Evolutionary conservation across 2,113 vertebrate genomes (phyloP).

Genomic region (Indicator maculatus): DNA sequence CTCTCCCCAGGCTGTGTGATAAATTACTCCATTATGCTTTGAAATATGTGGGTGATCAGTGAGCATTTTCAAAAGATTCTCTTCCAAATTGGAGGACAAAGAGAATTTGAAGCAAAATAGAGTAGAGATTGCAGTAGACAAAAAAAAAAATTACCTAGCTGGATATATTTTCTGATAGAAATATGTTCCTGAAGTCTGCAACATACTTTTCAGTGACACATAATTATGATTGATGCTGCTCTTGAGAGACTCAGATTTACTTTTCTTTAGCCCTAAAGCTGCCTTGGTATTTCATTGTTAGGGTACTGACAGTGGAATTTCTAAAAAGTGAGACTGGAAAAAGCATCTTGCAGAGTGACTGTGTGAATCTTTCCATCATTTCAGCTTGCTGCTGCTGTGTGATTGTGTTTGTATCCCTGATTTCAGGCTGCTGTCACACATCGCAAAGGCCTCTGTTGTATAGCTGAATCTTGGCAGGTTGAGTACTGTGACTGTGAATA

Average conservation of each 20-base stretch:
- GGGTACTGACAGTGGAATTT: slow-evolving; percentile 22
- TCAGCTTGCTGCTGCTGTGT: background rate
- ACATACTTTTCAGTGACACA: background rate
- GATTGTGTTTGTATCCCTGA: slow-evolving; percentile 21
- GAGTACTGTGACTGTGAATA: slow-evolving; percentile 69
- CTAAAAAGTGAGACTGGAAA: background rate
- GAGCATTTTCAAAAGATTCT: background rate
- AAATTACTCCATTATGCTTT: slow-evolving; percentile 16
- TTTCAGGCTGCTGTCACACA: slow-evolving; percentile 29
- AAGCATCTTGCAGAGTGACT: background rate
- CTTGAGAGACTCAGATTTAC: background rate
- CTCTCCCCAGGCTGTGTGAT: background rate
- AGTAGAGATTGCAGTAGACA: background rate
- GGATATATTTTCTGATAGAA: slow-evolving; percentile 27
- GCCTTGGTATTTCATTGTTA: slow-evolving; percentile 8
- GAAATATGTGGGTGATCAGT: slow-evolving; percentile 1
- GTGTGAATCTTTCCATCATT: background rate
- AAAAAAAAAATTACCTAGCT: background rate
- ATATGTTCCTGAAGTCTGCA: background rate
- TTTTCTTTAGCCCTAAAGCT: background rate
- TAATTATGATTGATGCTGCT: slow-evolving; percentile 13
- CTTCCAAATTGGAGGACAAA: background rate
- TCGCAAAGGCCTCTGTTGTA: background rate
- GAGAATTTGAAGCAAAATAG: slow-evolving; percentile 22
- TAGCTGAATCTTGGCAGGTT: slow-evolving; percentile 51